Evolutionary conservation across 2,797 vertebrate genomes (phyloP), one percentile per base, ranked within the genome.

Genomic region (Naso thynnoides): DNA sequence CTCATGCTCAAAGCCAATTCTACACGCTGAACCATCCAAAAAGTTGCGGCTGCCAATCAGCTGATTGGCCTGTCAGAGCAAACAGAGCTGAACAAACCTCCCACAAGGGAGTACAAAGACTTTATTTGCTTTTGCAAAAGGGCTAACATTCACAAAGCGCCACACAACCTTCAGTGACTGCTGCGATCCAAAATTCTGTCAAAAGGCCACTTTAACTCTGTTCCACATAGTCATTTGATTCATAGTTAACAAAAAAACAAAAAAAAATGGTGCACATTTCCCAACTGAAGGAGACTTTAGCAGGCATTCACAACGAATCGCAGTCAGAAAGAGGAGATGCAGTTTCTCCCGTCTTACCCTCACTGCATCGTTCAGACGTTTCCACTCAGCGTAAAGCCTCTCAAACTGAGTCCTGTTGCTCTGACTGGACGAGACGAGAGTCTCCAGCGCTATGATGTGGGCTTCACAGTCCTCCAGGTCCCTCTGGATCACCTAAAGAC

Each of bases 391-490:
- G 0, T 70, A 82, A 2, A 98, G 93, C 70, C 91, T 93, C 58
- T 95, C 95, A 77, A 95, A 92, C 90, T 93, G 94, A 68, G 89
- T 91, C 54, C 85, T 93, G 86, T 96, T 95, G 27, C 64, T 85
- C 3, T 89, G 83, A 74, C 94, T 95, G 44, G 91, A 93, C 5
- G 94, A 95, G 44, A 95, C 84, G 42, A 96, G 92, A 9, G 94
- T 95, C 83, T 94, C 94, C 70, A 94, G 52, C 0, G 94, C 94
- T 8, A 92, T 90, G 65, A 97, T 85, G 54, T 96, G 95, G 54
- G 91, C 79, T 15, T 90, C 86, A 57, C 94, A 93, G 63, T 96
- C 96, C 79, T 95, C 90, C 73, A 96, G 85, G 29, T 98, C 97
- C 79, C 95, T 96, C 76, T 94, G 95, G 54, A 99, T 94, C 64